These are phyloP conservation scores for Pseudomyrmex concolor DNA, from an alignment of 1,140 invertebrate species.

Conservation along the genomic window DNA sequence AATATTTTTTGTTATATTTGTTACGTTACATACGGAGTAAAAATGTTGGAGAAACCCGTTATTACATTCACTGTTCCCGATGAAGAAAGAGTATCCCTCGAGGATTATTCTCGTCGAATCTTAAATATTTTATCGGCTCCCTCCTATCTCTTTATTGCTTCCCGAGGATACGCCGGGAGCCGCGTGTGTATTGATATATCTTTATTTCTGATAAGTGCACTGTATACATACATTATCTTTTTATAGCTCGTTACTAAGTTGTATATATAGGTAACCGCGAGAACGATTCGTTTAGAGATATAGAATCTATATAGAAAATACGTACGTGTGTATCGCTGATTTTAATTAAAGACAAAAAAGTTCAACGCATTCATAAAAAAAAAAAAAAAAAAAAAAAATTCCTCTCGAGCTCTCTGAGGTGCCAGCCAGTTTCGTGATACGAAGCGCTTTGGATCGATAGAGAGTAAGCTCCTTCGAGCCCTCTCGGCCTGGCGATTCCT, in stretches of 20 bases:
- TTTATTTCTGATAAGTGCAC: not conserved
- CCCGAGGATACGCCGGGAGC: not conserved
- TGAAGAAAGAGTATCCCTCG: slow-evolving; percentile 44
- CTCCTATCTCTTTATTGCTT: slow-evolving; percentile 8
- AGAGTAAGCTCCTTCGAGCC: slow-evolving; percentile 69
- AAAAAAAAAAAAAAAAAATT: slow-evolving; percentile 25
- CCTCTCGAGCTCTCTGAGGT: slow-evolving; percentile 63
- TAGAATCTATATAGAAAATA: not conserved
- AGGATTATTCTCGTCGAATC: slow-evolving; percentile 22
- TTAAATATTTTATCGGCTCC: slow-evolving; percentile 63
- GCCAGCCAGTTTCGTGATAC: slow-evolving; percentile 76
- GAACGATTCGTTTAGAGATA: not conserved
- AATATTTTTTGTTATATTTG: not conserved
- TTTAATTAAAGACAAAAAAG: slow-evolving; percentile 38
- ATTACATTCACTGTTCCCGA: not conserved
- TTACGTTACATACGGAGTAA: not conserved
- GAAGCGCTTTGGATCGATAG: slow-evolving; percentile 72
- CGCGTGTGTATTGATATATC: not conserved
- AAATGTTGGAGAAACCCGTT: slow-evolving; percentile 44
- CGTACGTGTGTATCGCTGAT: not conserved
- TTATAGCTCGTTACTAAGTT: not conserved
- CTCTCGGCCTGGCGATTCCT: slow-evolving; percentile 65
- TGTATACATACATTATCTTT: not conserved
- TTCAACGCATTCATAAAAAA: slow-evolving; percentile 2
- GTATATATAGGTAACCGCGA: not conserved